These are phyloP conservation scores for Mergus octosetaceus DNA, from an alignment of 2,797 vertebrate genomes.

Conservation along the genomic window DNA sequence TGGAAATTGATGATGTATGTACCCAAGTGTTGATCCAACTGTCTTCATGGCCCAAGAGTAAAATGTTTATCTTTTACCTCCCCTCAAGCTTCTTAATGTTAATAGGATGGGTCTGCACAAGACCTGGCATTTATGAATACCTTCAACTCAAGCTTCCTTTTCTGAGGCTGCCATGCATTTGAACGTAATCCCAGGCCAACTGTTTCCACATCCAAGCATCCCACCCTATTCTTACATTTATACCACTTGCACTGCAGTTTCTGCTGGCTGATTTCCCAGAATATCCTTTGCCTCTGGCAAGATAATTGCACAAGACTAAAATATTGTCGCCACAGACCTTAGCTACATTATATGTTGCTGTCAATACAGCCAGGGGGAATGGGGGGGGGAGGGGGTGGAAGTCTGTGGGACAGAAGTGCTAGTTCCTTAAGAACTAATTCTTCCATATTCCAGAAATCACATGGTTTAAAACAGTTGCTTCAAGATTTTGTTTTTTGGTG, in stretches of 20 bases:
- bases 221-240: slow-evolving; percentile 51
- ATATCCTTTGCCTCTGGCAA: slow-evolving; percentile 54
- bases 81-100: neutral
- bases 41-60: neutral
- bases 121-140: neutral
- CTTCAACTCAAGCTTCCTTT: slow-evolving; percentile 24
- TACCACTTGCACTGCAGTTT: slow-evolving; percentile 58
- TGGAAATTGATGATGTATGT: slow-evolving; percentile 10
- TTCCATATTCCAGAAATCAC: neutral
- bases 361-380: neutral
- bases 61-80: neutral
- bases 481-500: neutral
- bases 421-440: slow-evolving; percentile 36
- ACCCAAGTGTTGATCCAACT: neutral
- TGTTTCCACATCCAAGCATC: slow-evolving; percentile 45
- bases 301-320: slow-evolving; percentile 46
- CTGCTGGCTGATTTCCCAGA: slow-evolving; percentile 56
- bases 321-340: neutral
- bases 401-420: neutral
- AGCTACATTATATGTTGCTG: neutral
- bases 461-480: neutral
- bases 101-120: neutral
- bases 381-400: neutral
- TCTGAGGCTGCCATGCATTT: slow-evolving; percentile 5
- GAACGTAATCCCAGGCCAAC: slow-evolving; percentile 14